These are phyloP conservation scores for Hyles vespertilio DNA, from an alignment of 1,140 invertebrate genomes.

Conservation along the genomic window DNA sequence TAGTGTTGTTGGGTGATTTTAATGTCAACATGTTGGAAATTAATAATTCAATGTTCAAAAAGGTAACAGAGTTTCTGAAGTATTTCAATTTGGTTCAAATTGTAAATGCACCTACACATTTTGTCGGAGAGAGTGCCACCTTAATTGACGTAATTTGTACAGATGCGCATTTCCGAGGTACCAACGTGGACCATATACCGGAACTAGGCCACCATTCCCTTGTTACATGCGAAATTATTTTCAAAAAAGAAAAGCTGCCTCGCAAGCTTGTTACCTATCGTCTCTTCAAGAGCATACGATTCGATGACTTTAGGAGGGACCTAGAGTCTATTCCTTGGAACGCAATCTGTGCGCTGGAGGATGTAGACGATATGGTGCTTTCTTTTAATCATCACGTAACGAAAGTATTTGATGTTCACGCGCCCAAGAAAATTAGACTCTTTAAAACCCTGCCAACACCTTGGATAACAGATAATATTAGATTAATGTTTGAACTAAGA, in stretches of 20 bases:
- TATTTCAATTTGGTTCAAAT: neutral
- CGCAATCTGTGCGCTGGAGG: no score
- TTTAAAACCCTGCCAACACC: no score
- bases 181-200: constrained; percentile 1
- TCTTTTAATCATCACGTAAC: no score
- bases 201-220: constrained; percentile 1
- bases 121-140: constrained; percentile 2
- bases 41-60: constrained; percentile 2
- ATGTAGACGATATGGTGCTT: no score
- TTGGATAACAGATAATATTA: no score
- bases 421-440: no score
- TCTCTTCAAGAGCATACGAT: no score
- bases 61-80: neutral
- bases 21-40: constrained; percentile 23
- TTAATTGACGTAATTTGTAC: constrained; percentile 7
- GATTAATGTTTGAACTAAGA: no score
- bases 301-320: no score
- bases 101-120: constrained; percentile 11
- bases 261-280: no score
- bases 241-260: constrained; percentile 11
- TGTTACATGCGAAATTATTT: neutral
- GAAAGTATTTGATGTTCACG: no score
- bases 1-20: constrained; percentile 25
- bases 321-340: no score
- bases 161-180: neutral